Evolutionary conservation across 2,113 vertebrate genomes (phyloP), one percentile per base, ranked within the genome.

Genomic region (Murina feae): DNA sequence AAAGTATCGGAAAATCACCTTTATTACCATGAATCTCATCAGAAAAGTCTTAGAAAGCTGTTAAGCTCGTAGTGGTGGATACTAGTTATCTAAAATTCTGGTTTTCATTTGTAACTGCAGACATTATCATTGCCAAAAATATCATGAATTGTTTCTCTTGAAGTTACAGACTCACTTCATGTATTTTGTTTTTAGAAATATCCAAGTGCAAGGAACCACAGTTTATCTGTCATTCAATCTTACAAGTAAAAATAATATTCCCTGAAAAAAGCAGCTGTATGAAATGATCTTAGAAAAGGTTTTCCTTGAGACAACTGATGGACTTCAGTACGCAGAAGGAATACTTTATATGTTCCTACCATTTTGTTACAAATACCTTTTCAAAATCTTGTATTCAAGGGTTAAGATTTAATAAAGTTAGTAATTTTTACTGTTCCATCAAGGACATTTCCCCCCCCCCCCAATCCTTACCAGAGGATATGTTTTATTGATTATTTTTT

Each of bases 201-300:
- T 37, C 18, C 53, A 83, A 68, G 68, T 87, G 20, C 88, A 35
- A 42, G 32, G 53, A 85, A 66, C 87, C 32, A 71, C 6, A 86
- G 55, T 83, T 79, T 90, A 9, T 75, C 91, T 83, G 58, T 75
- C 91, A 86, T 51, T 85, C 71, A 81, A 87, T 42, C 78, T 89
- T 95, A 88, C 37, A 90, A 96, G 72, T 65, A 63, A 90, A 95
- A 94, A 66, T 79, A 81, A 81, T 88, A 81, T 42, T 80, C 63
- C 32, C 25, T 37, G 39, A 30, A 58, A 68, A 93, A 81, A 37
- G 47, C 17, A 65, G 79, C 44, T 65, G 37, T 76, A 89, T 86
- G 58, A 71, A 80, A 65, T 32, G 30, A 51, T 76, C 58, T 75
- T 55, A 80, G 11, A 28, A 75, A 25, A 28, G 37, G 84, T 66